phyloP scores from a whole-genome alignment of 2,113 vertebrate genomes.

The Archocentrus centrarchus region DNA sequence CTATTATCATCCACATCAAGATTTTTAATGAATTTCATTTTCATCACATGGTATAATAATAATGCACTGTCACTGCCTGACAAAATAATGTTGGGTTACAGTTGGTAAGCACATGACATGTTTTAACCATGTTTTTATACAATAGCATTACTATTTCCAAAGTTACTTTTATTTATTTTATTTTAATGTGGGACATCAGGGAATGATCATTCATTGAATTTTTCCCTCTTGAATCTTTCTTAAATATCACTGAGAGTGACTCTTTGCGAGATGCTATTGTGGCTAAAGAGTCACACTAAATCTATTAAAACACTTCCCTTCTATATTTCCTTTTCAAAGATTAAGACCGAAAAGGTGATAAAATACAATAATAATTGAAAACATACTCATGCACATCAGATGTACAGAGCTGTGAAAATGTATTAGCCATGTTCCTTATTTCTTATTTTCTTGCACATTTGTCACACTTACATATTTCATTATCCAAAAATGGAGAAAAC shows the following conservation, averaged over 20 bases:
- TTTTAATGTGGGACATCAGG: background rate
- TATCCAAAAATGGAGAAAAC: too few species aligned
- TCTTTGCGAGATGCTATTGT: too few species aligned
- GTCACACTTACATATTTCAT: too few species aligned
- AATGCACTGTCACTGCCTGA: background rate
- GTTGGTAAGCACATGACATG: background rate
- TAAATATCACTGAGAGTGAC: too few species aligned
- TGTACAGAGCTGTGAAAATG: background rate
- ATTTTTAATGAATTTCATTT: background rate
- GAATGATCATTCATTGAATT: background rate
- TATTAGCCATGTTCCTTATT: too few species aligned
- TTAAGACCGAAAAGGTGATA: too few species aligned
- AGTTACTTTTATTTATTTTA: background rate
- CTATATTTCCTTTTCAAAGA: too few species aligned
- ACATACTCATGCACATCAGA: background rate
- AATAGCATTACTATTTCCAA: conserved; percentile 1
- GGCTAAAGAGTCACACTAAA: too few species aligned
- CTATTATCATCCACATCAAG: background rate
- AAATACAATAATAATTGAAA: background rate
- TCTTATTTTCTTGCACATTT: too few species aligned
- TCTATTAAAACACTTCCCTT: too few species aligned
- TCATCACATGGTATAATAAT: background rate
- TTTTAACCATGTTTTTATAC: background rate
- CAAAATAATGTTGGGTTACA: background rate
- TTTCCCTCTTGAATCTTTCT: too few species aligned